A percentile compares a stretch with the other conserved stretches of the same genome.
Conservation (phyloP, 2,888 invertebrate species). For the Drosophila lacicola region DNA sequence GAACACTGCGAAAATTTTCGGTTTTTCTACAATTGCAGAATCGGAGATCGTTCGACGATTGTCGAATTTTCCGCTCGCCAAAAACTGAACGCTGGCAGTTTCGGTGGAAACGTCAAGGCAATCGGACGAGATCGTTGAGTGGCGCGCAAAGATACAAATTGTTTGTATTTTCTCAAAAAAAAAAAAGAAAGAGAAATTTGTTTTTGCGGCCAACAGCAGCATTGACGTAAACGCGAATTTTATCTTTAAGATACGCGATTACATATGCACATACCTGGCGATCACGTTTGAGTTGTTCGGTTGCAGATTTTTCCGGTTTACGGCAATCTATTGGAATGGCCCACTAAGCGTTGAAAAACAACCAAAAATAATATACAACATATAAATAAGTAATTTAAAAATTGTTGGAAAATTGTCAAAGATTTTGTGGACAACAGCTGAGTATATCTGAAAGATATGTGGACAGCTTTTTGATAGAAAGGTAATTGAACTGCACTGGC, state of each 20-base stretch:
- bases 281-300: neutral
- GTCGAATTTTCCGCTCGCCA: constrained; percentile 52
- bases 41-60: constrained; percentile 19
- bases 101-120: constrained; percentile 74
- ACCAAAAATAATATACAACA: constrained; percentile 4
- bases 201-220: neutral
- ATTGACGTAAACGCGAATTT: constrained; percentile 52
- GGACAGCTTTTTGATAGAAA: constrained; percentile 19
- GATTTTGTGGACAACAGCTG: constrained; percentile 15
- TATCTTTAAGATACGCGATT: constrained; percentile 51
- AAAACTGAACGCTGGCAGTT: constrained; percentile 59
- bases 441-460: constrained; percentile 21
- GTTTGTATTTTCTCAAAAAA: neutral
- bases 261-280: neutral
- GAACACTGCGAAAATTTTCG: neutral
- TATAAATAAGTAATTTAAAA: constrained; percentile 17
- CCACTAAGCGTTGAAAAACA: constrained; percentile 1
- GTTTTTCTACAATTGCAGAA: constrained; percentile 14
- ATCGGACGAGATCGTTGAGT: constrained; percentile 53
- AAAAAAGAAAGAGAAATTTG: neutral
- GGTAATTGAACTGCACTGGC: constrained; percentile 60
- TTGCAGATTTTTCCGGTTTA: constrained; percentile 57
- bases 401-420: constrained; percentile 13
- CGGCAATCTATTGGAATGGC: constrained; percentile 11
- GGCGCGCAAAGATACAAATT: constrained; percentile 16